phyloP scores from a whole-genome alignment of 1,140 invertebrate species.

The Vanessa tameamea region DNA sequence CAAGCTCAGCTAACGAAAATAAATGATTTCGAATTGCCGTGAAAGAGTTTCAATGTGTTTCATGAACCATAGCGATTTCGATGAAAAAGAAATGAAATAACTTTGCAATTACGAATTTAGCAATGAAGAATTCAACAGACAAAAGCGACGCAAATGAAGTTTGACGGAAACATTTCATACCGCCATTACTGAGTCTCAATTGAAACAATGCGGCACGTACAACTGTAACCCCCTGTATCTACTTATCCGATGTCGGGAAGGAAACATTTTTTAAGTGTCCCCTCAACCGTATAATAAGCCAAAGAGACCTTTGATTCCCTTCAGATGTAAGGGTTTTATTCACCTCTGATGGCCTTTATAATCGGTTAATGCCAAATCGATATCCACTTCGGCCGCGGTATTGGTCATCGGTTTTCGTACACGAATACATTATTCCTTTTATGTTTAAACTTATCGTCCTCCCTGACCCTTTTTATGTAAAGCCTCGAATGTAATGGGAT shows the following conservation, averaged over 20 bases:
- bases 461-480: slow-evolving; percentile 20
- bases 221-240: slow-evolving; percentile 27
- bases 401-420: slow-evolving; percentile 11
- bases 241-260: not conserved
- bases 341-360: slow-evolving; percentile 55
- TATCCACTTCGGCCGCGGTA: slow-evolving; percentile 25
- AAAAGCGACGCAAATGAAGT: slow-evolving; percentile 1
- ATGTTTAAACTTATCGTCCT: slow-evolving; percentile 25
- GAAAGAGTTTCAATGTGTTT: not conserved
- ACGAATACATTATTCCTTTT: slow-evolving; percentile 25
- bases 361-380: slow-evolving; percentile 46
- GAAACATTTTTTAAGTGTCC: slow-evolving; percentile 43
- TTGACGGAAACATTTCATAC: slow-evolving; percentile 1
- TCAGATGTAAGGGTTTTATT: slow-evolving; percentile 54
- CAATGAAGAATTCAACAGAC: not conserved
- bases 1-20: not conserved
- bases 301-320: slow-evolving; percentile 63
- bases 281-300: slow-evolving; percentile 60
- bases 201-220: slow-evolving; percentile 26
- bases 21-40: not conserved
- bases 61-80: not conserved
- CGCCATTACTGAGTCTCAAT: slow-evolving; percentile 1
- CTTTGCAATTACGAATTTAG: not conserved
- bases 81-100: not conserved
- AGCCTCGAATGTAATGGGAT: slow-evolving; percentile 28